A percentile compares a stretch with the other conserved stretches of the same genome.
phyloP scores from a whole-genome alignment of 2,888 invertebrate genomes.

The Argyresthia albistria region DNA sequence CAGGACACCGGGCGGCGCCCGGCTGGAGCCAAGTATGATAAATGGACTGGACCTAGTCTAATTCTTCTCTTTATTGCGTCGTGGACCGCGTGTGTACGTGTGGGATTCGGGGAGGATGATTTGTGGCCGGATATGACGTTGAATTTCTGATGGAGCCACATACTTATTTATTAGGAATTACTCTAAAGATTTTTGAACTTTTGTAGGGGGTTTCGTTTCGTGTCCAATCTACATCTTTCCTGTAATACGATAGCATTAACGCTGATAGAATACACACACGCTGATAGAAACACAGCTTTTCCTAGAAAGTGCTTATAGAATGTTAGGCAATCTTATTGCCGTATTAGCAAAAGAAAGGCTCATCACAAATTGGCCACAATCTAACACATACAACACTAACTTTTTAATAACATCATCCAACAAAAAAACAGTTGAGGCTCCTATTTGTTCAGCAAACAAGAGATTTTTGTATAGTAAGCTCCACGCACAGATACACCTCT shows the following conservation, averaged over 20 bases:
- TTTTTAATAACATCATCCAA: neutral
- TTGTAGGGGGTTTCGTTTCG: no score
- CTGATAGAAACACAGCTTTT: no score
- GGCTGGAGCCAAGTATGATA: conserved; percentile 50
- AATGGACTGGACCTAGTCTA: conserved; percentile 42
- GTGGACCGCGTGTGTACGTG: neutral
- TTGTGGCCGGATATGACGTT: neutral
- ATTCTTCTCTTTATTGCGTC: conserved; percentile 38
- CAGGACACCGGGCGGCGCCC: conserved; percentile 23
- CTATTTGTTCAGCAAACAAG: neutral
- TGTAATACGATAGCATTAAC: no score
- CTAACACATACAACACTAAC: no score
- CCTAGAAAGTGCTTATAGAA: no score
- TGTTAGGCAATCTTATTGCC: no score
- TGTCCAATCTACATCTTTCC: no score
- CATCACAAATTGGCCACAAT: no score
- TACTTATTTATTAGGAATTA: no score
- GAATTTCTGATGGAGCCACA: neutral
- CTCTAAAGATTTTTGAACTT: no score
- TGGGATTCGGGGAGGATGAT: neutral
- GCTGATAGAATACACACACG: no score
- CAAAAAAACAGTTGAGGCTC: neutral
- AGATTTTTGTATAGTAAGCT: neutral
- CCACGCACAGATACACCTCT: neutral
- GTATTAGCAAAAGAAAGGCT: no score